These are phyloP conservation scores for Saturnia japonica DNA, from an alignment of 2,888 invertebrate genomes.

Conservation along the genomic window DNA sequence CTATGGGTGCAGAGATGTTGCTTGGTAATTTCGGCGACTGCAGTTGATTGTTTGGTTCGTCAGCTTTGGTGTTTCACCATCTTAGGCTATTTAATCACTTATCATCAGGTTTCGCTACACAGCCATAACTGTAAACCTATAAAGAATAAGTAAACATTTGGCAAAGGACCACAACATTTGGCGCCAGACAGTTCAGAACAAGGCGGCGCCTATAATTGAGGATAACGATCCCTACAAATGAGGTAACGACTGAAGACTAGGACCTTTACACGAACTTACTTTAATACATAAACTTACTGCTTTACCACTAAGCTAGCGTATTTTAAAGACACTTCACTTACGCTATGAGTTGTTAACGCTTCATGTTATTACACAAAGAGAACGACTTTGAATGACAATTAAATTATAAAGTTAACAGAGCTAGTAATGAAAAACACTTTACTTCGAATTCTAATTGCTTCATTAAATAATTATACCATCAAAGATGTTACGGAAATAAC, in stretches of 20 bases:
- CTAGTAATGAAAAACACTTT: not conserved
- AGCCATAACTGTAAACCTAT: no score
- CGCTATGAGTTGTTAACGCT: not conserved
- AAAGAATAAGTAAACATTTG: no score
- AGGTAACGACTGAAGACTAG: not conserved
- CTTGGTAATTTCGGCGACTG: no score
- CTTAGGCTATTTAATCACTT: no score
- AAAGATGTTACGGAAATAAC: not conserved
- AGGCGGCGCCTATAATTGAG: not conserved
- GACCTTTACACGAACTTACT: not conserved
- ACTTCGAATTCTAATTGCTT: not conserved
- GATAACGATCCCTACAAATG: not conserved
- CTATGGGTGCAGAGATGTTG: no score
- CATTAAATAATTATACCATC: not conserved
- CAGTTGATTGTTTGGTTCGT: no score
- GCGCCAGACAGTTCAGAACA: not conserved
- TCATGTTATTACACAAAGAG: conserved; percentile 4
- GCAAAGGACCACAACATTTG: not conserved
- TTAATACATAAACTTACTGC: not conserved
- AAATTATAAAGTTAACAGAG: not conserved
- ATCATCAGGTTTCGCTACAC: no score
- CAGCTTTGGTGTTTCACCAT: no score
- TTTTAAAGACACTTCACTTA: not conserved
- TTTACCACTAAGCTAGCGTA: not conserved
- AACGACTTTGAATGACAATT: not conserved